Conservation (phyloP, 1,140 invertebrate species). For the Rhopalosiphum padi region DNA sequence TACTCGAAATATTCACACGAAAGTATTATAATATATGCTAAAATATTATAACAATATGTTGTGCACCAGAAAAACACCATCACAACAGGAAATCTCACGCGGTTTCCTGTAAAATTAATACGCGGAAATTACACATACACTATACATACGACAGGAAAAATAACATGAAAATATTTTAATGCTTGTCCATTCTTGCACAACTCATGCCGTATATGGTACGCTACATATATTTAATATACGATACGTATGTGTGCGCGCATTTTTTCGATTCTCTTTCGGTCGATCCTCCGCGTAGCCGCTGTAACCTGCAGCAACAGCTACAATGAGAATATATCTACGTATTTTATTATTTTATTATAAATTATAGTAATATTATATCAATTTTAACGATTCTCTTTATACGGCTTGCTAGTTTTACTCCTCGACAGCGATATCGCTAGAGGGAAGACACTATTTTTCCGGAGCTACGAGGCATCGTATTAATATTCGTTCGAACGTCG, state of each 20-base stretch:
- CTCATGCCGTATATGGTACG: neutral
- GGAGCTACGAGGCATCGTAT: neutral
- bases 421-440: neutral
- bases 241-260: neutral
- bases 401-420: neutral
- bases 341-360: neutral
- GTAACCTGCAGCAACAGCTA: neutral
- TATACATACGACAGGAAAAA: neutral
- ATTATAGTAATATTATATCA: neutral
- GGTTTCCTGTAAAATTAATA: neutral
- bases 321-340: neutral
- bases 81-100: slow-evolving; percentile 33
- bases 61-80: neutral
- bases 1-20: neutral
- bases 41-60: neutral
- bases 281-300: no score
- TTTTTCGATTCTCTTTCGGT: neutral
- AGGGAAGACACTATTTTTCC: neutral
- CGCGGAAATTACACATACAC: neutral
- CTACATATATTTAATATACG: neutral
- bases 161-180: slow-evolving; percentile 14
- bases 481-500: neutral
- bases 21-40: neutral
- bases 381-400: neutral
- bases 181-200: slow-evolving; percentile 5